Base-by-base conservation (phyloP, 1,140 invertebrate species). In the Caenorhabditis brenneri region DNA sequence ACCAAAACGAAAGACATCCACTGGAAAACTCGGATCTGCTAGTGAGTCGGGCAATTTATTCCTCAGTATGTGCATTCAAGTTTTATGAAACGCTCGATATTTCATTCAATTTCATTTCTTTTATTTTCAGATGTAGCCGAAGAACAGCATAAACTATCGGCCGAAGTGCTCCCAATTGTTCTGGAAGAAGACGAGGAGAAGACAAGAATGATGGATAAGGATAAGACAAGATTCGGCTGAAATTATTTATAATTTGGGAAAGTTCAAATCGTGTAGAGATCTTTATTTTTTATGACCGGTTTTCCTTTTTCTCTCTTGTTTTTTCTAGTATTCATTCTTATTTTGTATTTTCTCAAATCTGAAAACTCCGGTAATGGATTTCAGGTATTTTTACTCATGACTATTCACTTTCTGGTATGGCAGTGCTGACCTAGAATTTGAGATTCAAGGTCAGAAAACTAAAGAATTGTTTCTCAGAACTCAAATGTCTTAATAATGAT, bases 111-210 rank as follows among this genome's bases (percentile, higher is more conserved):
- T n/a, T n/a, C n/a, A n/a, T n/a, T n/a, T n/a, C 19, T 55, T 29
- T 39, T 46, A 19, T 5, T 82, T 46, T 42, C 10, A 58, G 81
- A 69, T 12, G 36, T 69, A 33, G 33, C 81, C 7, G 81, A 82
- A 22, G 81, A 82, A 33, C 81, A 60, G 19, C 55, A 46, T 27
- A 48, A 36, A 29, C 81, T 46, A 9, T 58, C 60, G 3, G 65
- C 65, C 7, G 81, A 82, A 31, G 81, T 82, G 0, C 46, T 82
- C 2, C 55, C 60, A 19, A 53, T 46, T 51, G 81, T 82, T 24
- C 51, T 60, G 0, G 81, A 82, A 27, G 81, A 82, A 22, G 81
- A 82, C 29, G 81, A 82, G 24, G 81, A 82, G 29, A 74, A 24
- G 36, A 36, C 65, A 24, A 74, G 24, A 15, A 74, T 74, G 65